Conservation (phyloP, 2,113 vertebrate genomes). For the Shinisaurus crocodilurus region DNA sequence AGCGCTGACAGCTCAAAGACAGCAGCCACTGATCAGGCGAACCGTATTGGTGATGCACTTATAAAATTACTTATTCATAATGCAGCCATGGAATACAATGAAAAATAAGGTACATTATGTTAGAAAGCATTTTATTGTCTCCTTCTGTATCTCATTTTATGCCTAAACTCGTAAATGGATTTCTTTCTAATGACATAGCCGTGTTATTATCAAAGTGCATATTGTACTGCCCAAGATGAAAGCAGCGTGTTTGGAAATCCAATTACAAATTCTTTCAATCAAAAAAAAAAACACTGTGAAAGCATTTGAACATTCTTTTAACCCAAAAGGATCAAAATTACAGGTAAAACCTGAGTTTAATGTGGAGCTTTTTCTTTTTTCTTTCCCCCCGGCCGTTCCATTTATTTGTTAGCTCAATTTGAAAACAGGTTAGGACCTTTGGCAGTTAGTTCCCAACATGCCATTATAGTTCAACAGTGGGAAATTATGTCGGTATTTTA, state of each 20-base stretch:
- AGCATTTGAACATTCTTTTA: constrained; percentile 89
- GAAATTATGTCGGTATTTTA: constrained; percentile 63
- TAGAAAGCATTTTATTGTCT: constrained; percentile 93
- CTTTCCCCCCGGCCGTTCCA: constrained; percentile 47
- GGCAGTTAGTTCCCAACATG: constrained; percentile 86
- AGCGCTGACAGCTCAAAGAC: constrained; percentile 62
- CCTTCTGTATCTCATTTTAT: constrained; percentile 91
- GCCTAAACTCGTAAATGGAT: constrained; percentile 86
- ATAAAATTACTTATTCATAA: constrained; percentile 92
- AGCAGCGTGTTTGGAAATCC: constrained; percentile 89
- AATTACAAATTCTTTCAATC: constrained; percentile 98
- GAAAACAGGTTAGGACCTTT: constrained; percentile 78
- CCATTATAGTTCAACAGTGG: constrained; percentile 81
- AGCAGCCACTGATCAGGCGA: constrained; percentile 77
- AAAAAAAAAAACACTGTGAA: constrained; percentile 80
- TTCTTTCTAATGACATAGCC: constrained; percentile 92
- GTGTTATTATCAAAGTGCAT: constrained; percentile 94
- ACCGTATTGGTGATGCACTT: constrained; percentile 82
- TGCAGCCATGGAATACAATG: constrained; percentile 85
- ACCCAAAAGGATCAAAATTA: constrained; percentile 89
- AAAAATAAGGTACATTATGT: constrained; percentile 77
- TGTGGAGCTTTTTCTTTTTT: constrained; percentile 84
- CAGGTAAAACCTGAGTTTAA: constrained; percentile 90
- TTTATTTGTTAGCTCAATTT: constrained; percentile 73
- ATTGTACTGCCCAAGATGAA: constrained; percentile 84